Evolutionary conservation across 2,113 vertebrate genomes (phyloP), one percentile per base, ranked within the genome.

Genomic region (Pedionomus torquatus): DNA sequence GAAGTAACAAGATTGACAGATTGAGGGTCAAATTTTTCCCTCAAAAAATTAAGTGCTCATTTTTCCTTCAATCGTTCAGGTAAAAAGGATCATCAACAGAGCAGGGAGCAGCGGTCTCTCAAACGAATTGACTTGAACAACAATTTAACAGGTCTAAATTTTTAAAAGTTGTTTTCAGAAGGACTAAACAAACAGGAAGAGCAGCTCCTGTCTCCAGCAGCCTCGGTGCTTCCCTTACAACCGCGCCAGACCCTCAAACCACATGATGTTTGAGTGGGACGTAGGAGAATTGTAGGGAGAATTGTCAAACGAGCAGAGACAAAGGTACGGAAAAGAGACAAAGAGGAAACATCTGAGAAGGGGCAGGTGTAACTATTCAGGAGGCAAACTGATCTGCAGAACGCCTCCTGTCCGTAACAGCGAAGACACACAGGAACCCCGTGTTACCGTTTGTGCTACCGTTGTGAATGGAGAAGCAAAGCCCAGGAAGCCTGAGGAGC

Each of bases 371-470:
- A 35, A 66, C 31, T 44, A 49, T 44, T 66, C 63, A 41, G 9
- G 11, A 61, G 57, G 26, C 26, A 33, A 68, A 74, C 23, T 16
- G 7, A 71, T 19, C 35, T 33, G 52, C 13, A 44, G 63, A 26
- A n/a, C 1, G 2, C 28, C 28, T 25, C 3, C 14, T 3, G n/a
- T 28, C 37, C 11, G 1, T 7, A 31, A 26, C 14, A n/a, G 37
- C 48, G 17, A 25, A 26, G 25, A 37, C 19, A 51, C 39, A 4
- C 0, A 0, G 23, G 5, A 6, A n/a, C 10, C 19, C 28, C 4
- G 0, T 9, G 4, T 5, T 13, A 33, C 30, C 13, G 14, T 21
- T 30, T 5, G 0, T 9, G 4, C 5, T 13, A 33, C 30, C 13
- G 14, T 21, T 30, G 41, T 5, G 41, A 71, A 30, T 1, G 26